Evolutionary conservation across 2,888 invertebrate species (phyloP).

Genomic region (Polymixis flavicincta): DNA sequence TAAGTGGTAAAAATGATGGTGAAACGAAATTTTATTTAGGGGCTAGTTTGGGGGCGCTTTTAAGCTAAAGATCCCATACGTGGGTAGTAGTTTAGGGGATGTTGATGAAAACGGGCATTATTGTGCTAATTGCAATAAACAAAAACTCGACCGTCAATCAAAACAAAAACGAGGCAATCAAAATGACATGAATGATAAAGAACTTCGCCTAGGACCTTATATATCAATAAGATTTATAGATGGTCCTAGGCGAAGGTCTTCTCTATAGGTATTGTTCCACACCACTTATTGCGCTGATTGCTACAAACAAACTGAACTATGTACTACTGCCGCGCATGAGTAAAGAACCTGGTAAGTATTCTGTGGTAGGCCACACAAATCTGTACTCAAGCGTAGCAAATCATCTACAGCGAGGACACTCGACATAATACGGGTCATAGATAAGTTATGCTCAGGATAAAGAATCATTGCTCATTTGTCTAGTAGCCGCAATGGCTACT

Average conservation of each 20-base stretch:
- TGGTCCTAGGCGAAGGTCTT: not conserved
- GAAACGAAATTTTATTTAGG: too few relatives aligned
- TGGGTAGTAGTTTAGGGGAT: too few relatives aligned
- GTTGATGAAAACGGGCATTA: too few relatives aligned
- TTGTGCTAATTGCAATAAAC: too few relatives aligned
- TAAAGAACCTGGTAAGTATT: not conserved
- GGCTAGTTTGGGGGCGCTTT: too few relatives aligned
- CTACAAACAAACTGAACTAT: conserved; percentile 10
- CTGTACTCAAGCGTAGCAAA: conserved; percentile 5
- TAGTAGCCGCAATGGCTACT: too few relatives aligned
- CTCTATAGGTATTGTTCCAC: not conserved
- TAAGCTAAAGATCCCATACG: too few relatives aligned
- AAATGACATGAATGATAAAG: too few relatives aligned
- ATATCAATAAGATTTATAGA: too few relatives aligned
- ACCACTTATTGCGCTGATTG: not conserved
- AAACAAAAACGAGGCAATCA: not conserved
- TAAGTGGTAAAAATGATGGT: too few relatives aligned
- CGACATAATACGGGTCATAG: not conserved
- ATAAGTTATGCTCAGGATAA: not conserved
- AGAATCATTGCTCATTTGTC: not conserved
- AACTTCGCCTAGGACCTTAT: too few relatives aligned
- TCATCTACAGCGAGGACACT: not conserved
- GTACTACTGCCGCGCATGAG: not conserved
- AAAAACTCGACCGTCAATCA: too few relatives aligned
- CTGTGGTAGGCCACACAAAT: not conserved